phyloP scores from a whole-genome alignment of 2,888 invertebrate species.

The Lasioglossum zephyrum region DNA sequence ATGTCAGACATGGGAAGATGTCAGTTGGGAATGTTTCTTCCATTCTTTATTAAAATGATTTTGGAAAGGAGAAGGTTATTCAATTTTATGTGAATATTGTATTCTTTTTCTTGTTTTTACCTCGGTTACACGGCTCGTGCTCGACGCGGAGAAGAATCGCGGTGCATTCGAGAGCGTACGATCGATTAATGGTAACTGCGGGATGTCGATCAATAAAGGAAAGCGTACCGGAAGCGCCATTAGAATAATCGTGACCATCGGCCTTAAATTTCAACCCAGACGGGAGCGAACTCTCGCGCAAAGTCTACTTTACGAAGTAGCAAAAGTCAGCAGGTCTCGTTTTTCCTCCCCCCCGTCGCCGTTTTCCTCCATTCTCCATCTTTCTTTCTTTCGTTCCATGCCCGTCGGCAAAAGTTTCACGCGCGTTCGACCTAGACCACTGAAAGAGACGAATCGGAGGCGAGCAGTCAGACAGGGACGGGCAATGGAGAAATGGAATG shows the following conservation, averaged over 20 bases:
- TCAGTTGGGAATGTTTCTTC: constrained; percentile 19
- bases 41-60: background rate
- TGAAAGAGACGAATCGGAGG: constrained; percentile 44
- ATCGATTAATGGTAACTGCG: constrained; percentile 15
- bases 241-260: constrained; percentile 47
- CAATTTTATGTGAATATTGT: background rate
- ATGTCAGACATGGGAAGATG: background rate
- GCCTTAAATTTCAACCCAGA: constrained; percentile 37
- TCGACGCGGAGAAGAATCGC: background rate
- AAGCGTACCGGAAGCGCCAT: constrained; percentile 2
- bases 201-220: background rate
- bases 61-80: background rate
- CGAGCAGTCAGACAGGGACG: constrained; percentile 5
- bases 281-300: constrained; percentile 32
- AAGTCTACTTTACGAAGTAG: constrained; percentile 55
- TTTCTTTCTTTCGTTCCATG: background rate
- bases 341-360: constrained; percentile 3
- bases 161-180: background rate
- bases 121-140: background rate
- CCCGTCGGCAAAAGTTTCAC: constrained; percentile 43
- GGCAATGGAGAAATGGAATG: constrained; percentile 32
- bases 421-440: constrained; percentile 22
- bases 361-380: background rate
- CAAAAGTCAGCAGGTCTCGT: constrained; percentile 47
- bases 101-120: background rate